phyloP scores from a whole-genome alignment of 1,140 invertebrate species.

The Platyscapa corneri region DNA sequence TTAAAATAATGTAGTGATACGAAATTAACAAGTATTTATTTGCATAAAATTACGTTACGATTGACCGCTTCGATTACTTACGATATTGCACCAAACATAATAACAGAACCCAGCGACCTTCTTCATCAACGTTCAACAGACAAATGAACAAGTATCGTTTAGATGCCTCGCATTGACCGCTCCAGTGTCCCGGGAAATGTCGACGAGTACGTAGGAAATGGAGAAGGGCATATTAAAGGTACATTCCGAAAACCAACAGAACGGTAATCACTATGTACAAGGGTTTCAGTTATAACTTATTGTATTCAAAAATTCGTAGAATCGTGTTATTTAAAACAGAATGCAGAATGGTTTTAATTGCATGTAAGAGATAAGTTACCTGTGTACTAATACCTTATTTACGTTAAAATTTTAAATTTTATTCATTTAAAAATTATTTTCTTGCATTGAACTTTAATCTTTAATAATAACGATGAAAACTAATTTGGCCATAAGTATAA shows the following conservation, averaged over 20 bases:
- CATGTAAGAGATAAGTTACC: not conserved
- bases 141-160: not conserved
- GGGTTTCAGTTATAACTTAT: not conserved
- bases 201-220: not conserved
- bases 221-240: not conserved
- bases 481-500: no score
- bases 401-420: no score
- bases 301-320: not conserved
- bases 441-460: no score
- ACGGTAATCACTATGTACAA: not conserved
- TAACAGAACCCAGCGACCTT: not conserved
- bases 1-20: no score
- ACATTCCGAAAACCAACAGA: conserved; percentile 16
- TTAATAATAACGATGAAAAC: no score
- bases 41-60: no score
- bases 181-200: not conserved
- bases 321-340: not conserved
- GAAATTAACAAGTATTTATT: no score
- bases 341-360: not conserved
- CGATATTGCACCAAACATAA: not conserved
- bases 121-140: not conserved
- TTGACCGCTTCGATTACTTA: conserved; percentile 48
- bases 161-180: not conserved
- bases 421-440: no score
- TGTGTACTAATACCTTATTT: no score